A percentile compares a stretch with the other conserved stretches of the same genome.
Conservation (phyloP, 2,888 invertebrate species). For the Nomada goodeniana region DNA sequence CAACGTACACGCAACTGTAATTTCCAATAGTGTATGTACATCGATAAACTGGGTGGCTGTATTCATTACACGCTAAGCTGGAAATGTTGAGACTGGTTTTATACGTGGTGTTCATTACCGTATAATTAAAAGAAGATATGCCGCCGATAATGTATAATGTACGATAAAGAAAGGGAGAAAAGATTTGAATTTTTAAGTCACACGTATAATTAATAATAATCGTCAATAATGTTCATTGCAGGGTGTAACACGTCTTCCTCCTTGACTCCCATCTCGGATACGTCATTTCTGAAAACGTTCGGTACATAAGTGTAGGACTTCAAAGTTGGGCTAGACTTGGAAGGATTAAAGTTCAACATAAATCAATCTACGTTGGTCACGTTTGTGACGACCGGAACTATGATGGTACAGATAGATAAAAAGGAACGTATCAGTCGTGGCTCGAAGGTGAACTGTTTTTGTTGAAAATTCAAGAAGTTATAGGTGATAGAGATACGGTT, state of each 20-base stretch:
- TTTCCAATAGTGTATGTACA: background rate
- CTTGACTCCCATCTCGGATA: no score
- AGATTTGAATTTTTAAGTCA: no score
- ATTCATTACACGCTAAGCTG: no score
- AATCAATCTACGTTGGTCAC: background rate
- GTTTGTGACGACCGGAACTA: background rate
- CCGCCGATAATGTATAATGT: no score
- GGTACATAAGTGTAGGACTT: background rate
- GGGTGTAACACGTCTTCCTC: no score
- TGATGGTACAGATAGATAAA: background rate
- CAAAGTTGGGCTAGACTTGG: background rate
- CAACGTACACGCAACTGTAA: background rate
- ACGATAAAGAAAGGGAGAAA: no score
- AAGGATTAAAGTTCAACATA: background rate
- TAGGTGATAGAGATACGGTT: constrained; percentile 37
- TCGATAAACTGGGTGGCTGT: background rate
- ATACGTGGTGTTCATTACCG: no score
- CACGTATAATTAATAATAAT: no score
- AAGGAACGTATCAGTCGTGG: background rate
- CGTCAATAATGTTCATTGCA: no score
- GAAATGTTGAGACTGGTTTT: no score
- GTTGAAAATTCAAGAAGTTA: constrained; percentile 46
- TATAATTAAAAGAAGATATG: no score
- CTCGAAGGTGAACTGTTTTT: constrained; percentile 41
- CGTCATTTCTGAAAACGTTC: no score